These are phyloP conservation scores for Eupeodes corollae DNA, from an alignment of 1,140 invertebrate species.

Conservation along the genomic window DNA sequence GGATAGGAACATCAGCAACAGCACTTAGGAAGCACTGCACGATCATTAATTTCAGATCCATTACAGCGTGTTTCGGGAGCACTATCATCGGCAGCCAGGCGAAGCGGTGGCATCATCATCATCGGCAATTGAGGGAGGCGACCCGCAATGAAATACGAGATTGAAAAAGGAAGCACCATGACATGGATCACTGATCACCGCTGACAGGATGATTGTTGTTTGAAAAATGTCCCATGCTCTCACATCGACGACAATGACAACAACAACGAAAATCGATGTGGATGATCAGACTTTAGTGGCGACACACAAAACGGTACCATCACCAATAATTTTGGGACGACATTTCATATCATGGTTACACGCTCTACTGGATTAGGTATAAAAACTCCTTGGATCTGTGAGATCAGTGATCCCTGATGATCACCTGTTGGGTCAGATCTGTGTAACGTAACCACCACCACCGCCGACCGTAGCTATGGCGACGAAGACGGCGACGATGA, in stretches of 20 bases:
- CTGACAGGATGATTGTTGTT: not conserved
- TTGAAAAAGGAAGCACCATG: not conserved
- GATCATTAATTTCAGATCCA: not conserved
- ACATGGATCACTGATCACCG: not conserved
- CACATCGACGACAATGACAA: too few relatives aligned
- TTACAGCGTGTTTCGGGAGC: not conserved
- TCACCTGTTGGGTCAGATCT: not conserved
- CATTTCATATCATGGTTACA: not conserved
- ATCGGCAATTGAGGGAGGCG: not conserved
- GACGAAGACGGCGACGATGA: not conserved
- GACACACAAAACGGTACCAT: too few relatives aligned
- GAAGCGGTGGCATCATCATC: too few relatives aligned
- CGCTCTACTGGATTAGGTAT: not conserved
- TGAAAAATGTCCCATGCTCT: not conserved
- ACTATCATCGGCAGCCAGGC: not conserved
- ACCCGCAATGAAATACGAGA: not conserved
- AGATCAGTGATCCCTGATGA: not conserved
- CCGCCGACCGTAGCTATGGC: not conserved
- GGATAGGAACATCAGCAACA: not conserved
- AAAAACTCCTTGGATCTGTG: constrained; percentile 1
- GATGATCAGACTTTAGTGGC: too few relatives aligned
- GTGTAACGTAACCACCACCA: too few relatives aligned
- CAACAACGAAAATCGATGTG: too few relatives aligned
- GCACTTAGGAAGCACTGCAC: not conserved
- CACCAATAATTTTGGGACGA: not conserved